These are phyloP conservation scores for Penaeus chinensis DNA, from an alignment of 1,140 invertebrate species.

Conservation along the genomic window DNA sequence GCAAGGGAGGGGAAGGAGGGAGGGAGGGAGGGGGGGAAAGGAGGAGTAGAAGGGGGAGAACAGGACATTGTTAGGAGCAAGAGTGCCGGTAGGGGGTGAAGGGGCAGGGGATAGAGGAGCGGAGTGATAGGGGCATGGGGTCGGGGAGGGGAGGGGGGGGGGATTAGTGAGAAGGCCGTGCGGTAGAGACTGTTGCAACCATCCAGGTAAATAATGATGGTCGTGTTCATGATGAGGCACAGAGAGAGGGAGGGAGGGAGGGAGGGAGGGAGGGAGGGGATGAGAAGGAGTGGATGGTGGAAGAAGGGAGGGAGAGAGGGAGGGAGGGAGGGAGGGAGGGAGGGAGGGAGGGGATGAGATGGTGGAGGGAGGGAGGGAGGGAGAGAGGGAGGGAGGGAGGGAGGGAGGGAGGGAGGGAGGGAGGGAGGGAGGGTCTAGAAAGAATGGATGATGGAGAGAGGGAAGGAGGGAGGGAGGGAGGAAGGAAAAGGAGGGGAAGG, in stretches of 20 bases:
- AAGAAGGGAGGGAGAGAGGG: not conserved
- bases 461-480: not conserved
- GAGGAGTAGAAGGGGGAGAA: too few relatives aligned
- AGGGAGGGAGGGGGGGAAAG: too few relatives aligned
- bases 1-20: too few relatives aligned
- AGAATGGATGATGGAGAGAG: not conserved
- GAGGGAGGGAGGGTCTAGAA: not conserved
- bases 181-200: too few relatives aligned
- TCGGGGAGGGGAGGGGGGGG: too few relatives aligned
- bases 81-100: too few relatives aligned
- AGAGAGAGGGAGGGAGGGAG: not conserved
- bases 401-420: not conserved
- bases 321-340: not conserved
- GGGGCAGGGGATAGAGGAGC: too few relatives aligned
- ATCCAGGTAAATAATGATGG: too few relatives aligned
- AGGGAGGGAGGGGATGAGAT: not conserved
- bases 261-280: not conserved
- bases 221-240: not conserved
- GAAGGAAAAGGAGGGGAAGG: not conserved
- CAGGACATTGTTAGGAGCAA: too few relatives aligned
- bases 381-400: not conserved
- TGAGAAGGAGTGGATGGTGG: not conserved
- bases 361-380: not conserved
- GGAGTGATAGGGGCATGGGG: too few relatives aligned
- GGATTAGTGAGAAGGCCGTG: too few relatives aligned